phyloP scores from a whole-genome alignment of 2,113 vertebrate genomes.

The Myodes glareolus region DNA sequence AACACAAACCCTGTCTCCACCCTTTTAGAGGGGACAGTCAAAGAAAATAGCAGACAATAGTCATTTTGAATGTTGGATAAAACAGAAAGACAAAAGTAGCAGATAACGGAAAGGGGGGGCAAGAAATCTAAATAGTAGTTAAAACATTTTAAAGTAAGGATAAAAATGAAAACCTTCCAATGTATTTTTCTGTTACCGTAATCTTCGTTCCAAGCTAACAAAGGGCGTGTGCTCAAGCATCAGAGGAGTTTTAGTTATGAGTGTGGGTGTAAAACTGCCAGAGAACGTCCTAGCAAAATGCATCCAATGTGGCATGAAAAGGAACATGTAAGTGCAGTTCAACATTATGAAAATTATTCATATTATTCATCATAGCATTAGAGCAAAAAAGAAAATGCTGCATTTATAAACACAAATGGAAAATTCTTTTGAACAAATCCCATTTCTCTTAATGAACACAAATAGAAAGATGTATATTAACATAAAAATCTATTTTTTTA shows the following conservation, averaged over 20 bases:
- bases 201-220: constrained; percentile 29
- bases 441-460: constrained; percentile 47
- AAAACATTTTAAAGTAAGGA: constrained; percentile 38
- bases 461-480: constrained; percentile 5
- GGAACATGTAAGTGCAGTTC: constrained; percentile 8
- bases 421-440: constrained; percentile 47
- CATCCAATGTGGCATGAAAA: constrained; percentile 15
- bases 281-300: background rate
- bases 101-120: background rate
- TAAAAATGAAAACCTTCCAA: constrained; percentile 27
- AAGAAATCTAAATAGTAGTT: constrained; percentile 44
- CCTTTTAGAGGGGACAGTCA: background rate
- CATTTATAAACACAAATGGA: constrained; percentile 54
- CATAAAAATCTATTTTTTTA: constrained; percentile 29
- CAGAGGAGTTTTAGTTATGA: constrained; percentile 33
- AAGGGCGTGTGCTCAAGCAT: background rate
- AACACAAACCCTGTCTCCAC: background rate
- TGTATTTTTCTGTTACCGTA: constrained; percentile 36
- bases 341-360: constrained; percentile 41
- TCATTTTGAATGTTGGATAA: constrained; percentile 6
- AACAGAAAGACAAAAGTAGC: constrained; percentile 53
- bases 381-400: constrained; percentile 49
- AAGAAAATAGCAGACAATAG: background rate
- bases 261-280: background rate
- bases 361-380: constrained; percentile 32